phyloP scores from a whole-genome alignment of 2,113 vertebrate genomes.

The Hyaena hyaena region DNA sequence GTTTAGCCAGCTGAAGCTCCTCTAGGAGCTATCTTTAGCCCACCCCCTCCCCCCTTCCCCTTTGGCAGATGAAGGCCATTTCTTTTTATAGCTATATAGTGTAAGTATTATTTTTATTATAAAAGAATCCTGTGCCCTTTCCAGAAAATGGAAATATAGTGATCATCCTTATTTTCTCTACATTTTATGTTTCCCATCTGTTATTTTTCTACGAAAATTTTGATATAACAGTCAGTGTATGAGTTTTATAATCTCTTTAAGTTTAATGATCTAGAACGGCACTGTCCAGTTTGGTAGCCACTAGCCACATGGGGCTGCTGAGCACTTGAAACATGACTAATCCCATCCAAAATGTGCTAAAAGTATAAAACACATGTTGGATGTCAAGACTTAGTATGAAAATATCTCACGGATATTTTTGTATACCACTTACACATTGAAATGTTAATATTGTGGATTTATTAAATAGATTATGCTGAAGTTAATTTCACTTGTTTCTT shows the following conservation, averaged over 20 bases:
- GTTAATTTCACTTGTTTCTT: slow-evolving; percentile 42
- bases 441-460: neutral
- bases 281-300: slow-evolving; percentile 28
- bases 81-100: slow-evolving; percentile 58
- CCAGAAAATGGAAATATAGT: slow-evolving; percentile 11
- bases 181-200: slow-evolving; percentile 14
- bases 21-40: slow-evolving; percentile 52
- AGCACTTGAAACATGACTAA: slow-evolving; percentile 27
- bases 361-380: slow-evolving; percentile 44
- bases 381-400: slow-evolving; percentile 45
- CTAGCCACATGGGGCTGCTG: neutral
- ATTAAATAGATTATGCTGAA: slow-evolving; percentile 23
- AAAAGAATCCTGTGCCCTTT: slow-evolving; percentile 14
- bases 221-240: slow-evolving; percentile 2
- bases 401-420: slow-evolving; percentile 54
- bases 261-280: neutral
- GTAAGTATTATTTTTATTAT: slow-evolving; percentile 58
- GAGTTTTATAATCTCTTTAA: slow-evolving; percentile 48
- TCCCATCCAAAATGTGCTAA: slow-evolving; percentile 33
- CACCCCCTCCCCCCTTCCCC: neutral
- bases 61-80: slow-evolving; percentile 56
- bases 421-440: neutral
- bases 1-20: slow-evolving; percentile 53
- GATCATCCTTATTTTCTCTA: neutral
- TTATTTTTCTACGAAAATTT: slow-evolving; percentile 51